phyloP scores from a whole-genome alignment of 1,140 invertebrate species.

The Zaprionus inermis region DNA sequence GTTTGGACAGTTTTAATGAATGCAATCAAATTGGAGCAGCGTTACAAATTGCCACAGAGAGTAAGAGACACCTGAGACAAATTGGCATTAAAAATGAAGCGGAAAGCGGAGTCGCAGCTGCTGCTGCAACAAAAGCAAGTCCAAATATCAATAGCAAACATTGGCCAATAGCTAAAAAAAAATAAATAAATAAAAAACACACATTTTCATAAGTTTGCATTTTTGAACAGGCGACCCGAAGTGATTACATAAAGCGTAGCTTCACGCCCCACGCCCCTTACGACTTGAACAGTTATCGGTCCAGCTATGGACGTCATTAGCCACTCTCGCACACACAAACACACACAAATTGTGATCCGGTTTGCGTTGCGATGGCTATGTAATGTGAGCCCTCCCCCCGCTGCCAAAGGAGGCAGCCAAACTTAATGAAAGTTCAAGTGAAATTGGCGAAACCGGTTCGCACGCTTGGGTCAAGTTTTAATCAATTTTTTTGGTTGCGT shows the following conservation, averaged over 20 bases:
- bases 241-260: conserved; percentile 67
- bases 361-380: conserved; percentile 42
- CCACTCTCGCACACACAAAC: conserved; percentile 23
- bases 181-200: conserved; percentile 8
- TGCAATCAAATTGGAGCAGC: conserved; percentile 64
- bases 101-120: conserved; percentile 34
- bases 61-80: conserved; percentile 23
- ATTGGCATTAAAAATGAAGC: conserved; percentile 53
- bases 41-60: conserved; percentile 44
- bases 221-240: conserved; percentile 47
- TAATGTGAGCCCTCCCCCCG: conserved; percentile 36
- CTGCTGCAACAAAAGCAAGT: conserved; percentile 20
- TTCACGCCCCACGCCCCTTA: conserved; percentile 13
- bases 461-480: conserved; percentile 43
- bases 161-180: conserved; percentile 55
- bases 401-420: conserved; percentile 18
- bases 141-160: conserved; percentile 58
- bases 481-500: conserved; percentile 39
- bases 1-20: conserved; percentile 73
- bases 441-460: conserved; percentile 74
- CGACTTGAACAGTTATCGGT: conserved; percentile 35
- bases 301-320: conserved; percentile 41
- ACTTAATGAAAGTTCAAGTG: conserved; percentile 79
- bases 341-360: conserved; percentile 58
- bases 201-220: conserved; percentile 62